Base-by-base conservation (phyloP, 2,888 invertebrate species). In the Pediacus dermestoides region DNA sequence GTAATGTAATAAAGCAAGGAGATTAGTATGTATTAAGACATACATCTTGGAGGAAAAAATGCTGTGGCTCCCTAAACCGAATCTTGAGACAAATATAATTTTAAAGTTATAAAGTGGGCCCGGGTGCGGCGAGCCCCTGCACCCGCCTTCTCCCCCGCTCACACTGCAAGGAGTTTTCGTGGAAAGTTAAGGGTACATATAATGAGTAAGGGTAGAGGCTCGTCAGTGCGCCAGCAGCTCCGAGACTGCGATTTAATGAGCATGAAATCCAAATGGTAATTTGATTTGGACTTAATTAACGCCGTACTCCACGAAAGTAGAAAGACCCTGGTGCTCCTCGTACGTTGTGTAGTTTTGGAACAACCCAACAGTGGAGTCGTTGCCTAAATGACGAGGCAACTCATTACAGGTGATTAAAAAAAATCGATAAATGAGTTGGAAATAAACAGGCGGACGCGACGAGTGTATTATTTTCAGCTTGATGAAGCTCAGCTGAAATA, bases 231-330 rank as follows among this genome's bases (percentile, higher is more conserved):
- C 56, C 54, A 54, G 50, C 55, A 53, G 52, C 54, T 53, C 51
- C 56, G 56, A 56, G 60, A 60, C 60, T 62, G 52, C 58, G 58
- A 62, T 64, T 67, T 69, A 69, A 69, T 67, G 66, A 67, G 66
- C 67, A 65, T 63, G 63, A 67, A 68, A 68, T 68, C 65, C 64
- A 64, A 68, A 68, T 68, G 65, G 66, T 67, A 68, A 68, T 68
- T 68, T 67, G 66, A 68, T 68, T 68, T 67, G 61, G 63, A 64
- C 66, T 66, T 66, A 66, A 68, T 68, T 67, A 68, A 65, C 63
- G 63, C 58, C 52, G 57, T 52, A 58, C 32, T 42, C 39, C 27
- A 31, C 42, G 37, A 35, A 42, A 45, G 46, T 42, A 39, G 42
- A 42, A 45, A 38, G 44, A 38, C 39, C 39, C 33, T 37, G 28